Evolutionary conservation across 2,113 vertebrate genomes (phyloP), one percentile per base, ranked within the genome.

Genomic region (Vulpes ferrilata): DNA sequence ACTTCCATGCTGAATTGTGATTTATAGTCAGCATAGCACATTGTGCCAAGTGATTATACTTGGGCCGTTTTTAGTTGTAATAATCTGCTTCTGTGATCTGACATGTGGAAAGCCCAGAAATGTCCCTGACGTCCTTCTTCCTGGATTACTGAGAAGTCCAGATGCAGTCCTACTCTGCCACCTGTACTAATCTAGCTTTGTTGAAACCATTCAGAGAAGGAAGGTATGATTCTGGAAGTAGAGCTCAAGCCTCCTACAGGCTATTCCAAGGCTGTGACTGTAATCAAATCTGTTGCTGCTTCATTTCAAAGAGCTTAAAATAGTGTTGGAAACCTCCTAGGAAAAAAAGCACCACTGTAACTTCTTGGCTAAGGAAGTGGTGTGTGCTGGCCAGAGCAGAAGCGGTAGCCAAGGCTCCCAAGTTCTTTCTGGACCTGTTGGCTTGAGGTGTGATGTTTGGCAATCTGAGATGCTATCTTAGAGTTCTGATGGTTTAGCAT

Each of bases 231-330:
- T 51, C 53, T 96, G 79, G 57, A 86, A 85, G 62, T 96, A 23
- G 60, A 73, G 78, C 43, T 43, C 55, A 98, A 81, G 48, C 64
- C 78, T 96, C 7, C 62, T 60, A n/a, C 20, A 73, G 25, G 87
- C 51, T 88, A 62, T 84, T 91, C 27, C n/a, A 92, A 93, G 38
- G 60, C 38, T 92, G 6, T 95, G 67, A 92, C 84, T 55, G 5
- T 89, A 89, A 87, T 89, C 79, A 88, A 35, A 90, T 96, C 65
- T 84, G 43, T 94, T 92, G 89, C 57, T 94, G 51, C 67, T 88
- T 93, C 64, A 84, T 76, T 96, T 76, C 88, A 87, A 94, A 90
- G 87, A 95, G 87, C 95, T 98, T 95, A 96, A 97, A 94, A 97
- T 96, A 94, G 90, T 83, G 5, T 96, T 97, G 92, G 80, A 96